phyloP scores from a whole-genome alignment of 1,140 invertebrate species.

The Drosophila sucinea region DNA sequence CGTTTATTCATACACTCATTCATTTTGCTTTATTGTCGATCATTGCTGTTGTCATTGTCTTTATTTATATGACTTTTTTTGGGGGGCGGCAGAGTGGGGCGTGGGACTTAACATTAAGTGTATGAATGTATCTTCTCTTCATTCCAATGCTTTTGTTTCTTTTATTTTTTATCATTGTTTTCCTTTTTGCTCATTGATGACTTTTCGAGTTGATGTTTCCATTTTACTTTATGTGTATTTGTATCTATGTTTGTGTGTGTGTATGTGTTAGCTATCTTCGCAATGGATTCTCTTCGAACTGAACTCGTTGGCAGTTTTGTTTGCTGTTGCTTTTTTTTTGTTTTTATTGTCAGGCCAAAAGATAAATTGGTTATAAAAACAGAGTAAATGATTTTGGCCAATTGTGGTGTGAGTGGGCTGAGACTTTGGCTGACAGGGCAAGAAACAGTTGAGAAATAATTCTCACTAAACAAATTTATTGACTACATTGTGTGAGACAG shows the following conservation, averaged over 20 bases:
- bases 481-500: not conserved
- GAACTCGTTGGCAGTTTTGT: conserved; percentile 42
- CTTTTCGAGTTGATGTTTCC: conserved; percentile 58
- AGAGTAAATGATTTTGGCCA: conserved; percentile 45
- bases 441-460: not conserved
- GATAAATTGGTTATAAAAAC: conserved; percentile 53
- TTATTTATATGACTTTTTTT: not conserved
- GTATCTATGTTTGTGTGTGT: conserved; percentile 22
- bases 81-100: not conserved
- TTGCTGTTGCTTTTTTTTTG: conserved; percentile 24
- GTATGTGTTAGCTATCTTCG: conserved; percentile 39
- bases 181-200: conserved; percentile 34
- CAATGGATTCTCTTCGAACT: conserved; percentile 36
- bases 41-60: conserved; percentile 52
- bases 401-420: not conserved
- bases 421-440: not conserved
- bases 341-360: conserved; percentile 20
- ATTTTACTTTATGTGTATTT: conserved; percentile 49
- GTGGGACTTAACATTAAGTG: not conserved
- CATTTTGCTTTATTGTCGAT: conserved; percentile 50
- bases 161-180: conserved; percentile 13
- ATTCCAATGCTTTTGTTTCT: conserved; percentile 16
- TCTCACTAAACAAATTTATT: conserved; percentile 12
- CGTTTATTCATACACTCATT: conserved; percentile 57
- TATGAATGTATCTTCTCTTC: conserved; percentile 3